Evolutionary conservation across 1,140 invertebrate genomes (phyloP), one percentile per base, ranked within the genome.

Genomic region (Trichogramma pretiosum): DNA sequence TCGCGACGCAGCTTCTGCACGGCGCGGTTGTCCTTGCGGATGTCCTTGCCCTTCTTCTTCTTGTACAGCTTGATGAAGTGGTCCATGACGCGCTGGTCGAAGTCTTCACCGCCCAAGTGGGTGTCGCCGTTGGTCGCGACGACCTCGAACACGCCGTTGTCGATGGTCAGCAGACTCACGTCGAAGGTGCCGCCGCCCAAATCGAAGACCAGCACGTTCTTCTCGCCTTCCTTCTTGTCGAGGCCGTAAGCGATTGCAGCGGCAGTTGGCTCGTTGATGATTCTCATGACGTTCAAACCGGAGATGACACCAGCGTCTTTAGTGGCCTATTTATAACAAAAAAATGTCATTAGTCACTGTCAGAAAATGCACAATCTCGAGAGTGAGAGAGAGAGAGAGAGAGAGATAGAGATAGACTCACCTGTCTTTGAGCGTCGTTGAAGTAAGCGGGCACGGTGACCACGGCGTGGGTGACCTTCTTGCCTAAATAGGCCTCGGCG

Each of bases 201-300:
- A 80, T 99, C 97, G 69, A 98, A 99, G 1, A 99, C 95, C 24
- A 99, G 75, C 28, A 99, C 93, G 61, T 99, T 99, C 74, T 97
- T 97, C 70, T 99, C 96, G 37, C 95, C 94, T 51, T 97, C 93
- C 67, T 94, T 97, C 74, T 99, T 99, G 76, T 99, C 96, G 52
- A 99, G 78, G 73, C 97, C 97, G 62, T 99, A 99, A 50, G 97
- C 97, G 74, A 99, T 98, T 50, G 97, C 97, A 43, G 97, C 97
- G 5, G 97, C 96, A 22, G 96, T 99, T n/a, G 97, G 97, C 69
- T 99, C 97, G 67, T 99, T 99, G 64, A 99, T 99, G 59, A 99
- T 99, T 72, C 97, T 84, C 90, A 99, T 94, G 2, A 99, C 95
- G 57, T 88, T 87, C 34, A 99, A 78, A 55, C 95, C 94, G 56